Base-by-base conservation (phyloP, 2,113 vertebrate genomes). In the Clarias magur region DNA sequence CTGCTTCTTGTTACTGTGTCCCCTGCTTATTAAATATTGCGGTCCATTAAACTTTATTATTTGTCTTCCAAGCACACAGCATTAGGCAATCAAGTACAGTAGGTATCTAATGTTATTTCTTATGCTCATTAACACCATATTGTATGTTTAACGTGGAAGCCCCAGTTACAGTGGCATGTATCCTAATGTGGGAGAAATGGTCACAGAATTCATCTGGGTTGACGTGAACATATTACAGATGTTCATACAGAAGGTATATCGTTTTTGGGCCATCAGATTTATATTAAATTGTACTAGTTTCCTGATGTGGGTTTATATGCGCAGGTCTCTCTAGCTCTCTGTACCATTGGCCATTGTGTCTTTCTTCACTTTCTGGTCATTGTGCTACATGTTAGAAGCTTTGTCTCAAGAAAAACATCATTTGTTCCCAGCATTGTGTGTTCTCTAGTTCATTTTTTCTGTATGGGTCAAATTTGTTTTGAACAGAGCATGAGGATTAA, bases 311-410 rank as follows among this genome's bases (percentile, higher is more conserved):
- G 38, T 83, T 81, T 42, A 60, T 73, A 72, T 42, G 91, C 90
- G 86, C 89, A 99, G 97, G 98, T 99, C 87, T 99, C 88, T 97
- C 85, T 98, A 99, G 92, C 95, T 99, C 72, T 89, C 97, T 90
- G 93, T 98, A 88, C 99, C 98, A 0, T 62, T 97, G 0, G 90
- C 94, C 13, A 94, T 99, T 2, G 97, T 98, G 91, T 95, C 97
- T 90, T 91, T 99, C 90, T 99, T 98, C 91, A 97, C 97, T 48
- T 99, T 99, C 94, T 97, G 97, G 97, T 99, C 85, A 95, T 96
- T 94, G 10, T 90, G 34, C 57, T 53, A 34, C 13, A 6, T 17
- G 6, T 73, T 73, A 73, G 17, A 34, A 72, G 70, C 70, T 42
- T 9, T 73, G 15, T 70, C 17, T 73, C 34, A 42, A 30, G 21